Evolutionary conservation across 2,888 invertebrate genomes (phyloP).

Genomic region (Villa cingulata): DNA sequence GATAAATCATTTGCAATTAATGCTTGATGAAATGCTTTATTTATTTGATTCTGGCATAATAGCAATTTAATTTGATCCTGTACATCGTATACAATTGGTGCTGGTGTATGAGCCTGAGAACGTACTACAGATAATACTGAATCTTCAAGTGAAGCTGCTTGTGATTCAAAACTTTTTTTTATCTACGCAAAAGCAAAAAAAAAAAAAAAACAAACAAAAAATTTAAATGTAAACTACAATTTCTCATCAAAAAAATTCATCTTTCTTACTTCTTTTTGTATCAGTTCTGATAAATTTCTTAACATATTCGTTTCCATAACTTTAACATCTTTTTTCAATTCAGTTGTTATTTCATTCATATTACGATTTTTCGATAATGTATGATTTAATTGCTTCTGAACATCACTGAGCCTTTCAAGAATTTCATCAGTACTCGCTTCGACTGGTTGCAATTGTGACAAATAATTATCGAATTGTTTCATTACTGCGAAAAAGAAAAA

Average conservation of each 20-base stretch:
- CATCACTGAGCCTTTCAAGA: slow-evolving; percentile 24
- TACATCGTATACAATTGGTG: slow-evolving; percentile 44
- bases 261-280: slow-evolving; percentile 26
- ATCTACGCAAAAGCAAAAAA: slow-evolving; percentile 19
- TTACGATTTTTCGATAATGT: slow-evolving; percentile 26
- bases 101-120: slow-evolving; percentile 62
- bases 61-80: slow-evolving; percentile 56
- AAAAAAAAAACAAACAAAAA: neutral
- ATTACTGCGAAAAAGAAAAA: slow-evolving; percentile 31
- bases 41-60: slow-evolving; percentile 57
- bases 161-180: slow-evolving; percentile 41
- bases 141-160: slow-evolving; percentile 46
- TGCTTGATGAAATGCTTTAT: slow-evolving; percentile 84
- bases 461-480: slow-evolving; percentile 38
- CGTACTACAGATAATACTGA: slow-evolving; percentile 46
- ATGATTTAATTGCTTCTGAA: slow-evolving; percentile 28
- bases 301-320: slow-evolving; percentile 27
- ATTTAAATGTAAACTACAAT: neutral
- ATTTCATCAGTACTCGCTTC: slow-evolving; percentile 31
- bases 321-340: slow-evolving; percentile 32
- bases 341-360: slow-evolving; percentile 28
- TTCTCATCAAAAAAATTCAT: neutral
- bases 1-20: slow-evolving; percentile 74
- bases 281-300: slow-evolving; percentile 30
- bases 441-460: slow-evolving; percentile 36